Conservation (phyloP, 2,113 vertebrate genomes). For the Tragulus kanchil region DNA sequence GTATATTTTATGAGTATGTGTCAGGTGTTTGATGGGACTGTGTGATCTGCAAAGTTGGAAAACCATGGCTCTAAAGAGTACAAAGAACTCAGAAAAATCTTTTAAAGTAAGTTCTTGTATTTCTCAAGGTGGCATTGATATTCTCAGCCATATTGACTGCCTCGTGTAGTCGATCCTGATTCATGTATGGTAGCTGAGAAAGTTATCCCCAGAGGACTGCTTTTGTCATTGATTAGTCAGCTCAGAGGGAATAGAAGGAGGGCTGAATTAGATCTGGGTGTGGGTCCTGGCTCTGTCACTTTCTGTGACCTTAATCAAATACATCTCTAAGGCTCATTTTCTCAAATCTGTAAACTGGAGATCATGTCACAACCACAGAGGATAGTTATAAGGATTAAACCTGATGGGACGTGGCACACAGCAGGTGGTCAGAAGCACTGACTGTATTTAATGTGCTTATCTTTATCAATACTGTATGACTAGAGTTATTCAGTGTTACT, state of each 20-base stretch:
- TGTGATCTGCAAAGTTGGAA: conserved; percentile 38
- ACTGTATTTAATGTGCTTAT: not conserved
- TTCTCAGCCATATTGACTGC: not conserved
- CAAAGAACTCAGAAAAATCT: not conserved
- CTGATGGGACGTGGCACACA: not conserved
- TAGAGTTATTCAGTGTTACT: not conserved
- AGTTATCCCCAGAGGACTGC: not conserved
- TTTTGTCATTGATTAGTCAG: not conserved
- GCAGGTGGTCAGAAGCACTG: not conserved
- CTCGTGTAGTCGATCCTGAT: not conserved
- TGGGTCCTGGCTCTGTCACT: not conserved
- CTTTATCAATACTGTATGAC: not conserved
- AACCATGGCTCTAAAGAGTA: not conserved
- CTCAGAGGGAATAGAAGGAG: not conserved
- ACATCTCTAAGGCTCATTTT: not conserved
- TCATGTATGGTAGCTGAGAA: not conserved
- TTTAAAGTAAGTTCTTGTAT: conserved; percentile 11
- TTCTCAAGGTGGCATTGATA: conserved; percentile 3
- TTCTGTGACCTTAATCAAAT: not conserved
- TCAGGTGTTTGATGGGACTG: not conserved
- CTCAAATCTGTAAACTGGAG: not conserved
- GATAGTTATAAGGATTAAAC: not conserved
- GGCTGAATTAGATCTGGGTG: not conserved
- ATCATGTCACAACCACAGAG: too few species aligned
- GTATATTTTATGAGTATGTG: not conserved